A percentile compares a stretch with the other conserved stretches of the same genome.
phyloP scores from a whole-genome alignment of 2,888 invertebrate species.

The Branchellion lobata region DNA sequence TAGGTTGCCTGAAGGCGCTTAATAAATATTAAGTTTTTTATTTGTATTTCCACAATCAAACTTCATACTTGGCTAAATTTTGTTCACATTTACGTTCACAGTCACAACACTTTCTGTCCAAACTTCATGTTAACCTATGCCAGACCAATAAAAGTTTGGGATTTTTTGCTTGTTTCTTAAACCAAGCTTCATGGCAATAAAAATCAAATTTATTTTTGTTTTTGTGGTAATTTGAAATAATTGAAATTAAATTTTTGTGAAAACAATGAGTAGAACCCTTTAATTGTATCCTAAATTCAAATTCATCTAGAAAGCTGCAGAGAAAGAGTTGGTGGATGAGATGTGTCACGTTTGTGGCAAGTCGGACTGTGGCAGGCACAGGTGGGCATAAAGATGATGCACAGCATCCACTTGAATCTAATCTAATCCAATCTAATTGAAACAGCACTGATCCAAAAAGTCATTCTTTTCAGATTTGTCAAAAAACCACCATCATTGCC shows the following conservation, averaged over 20 bases:
- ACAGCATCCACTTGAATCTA: neutral
- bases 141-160: conserved; percentile 42
- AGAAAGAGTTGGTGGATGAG: neutral
- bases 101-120: conserved; percentile 48
- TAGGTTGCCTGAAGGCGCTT: no score
- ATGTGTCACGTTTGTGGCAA: conserved; percentile 61
- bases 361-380: conserved; percentile 60
- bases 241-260: neutral
- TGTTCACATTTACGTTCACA: conserved; percentile 1
- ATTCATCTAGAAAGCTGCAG: neutral
- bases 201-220: no score
- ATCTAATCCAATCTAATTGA: no score
- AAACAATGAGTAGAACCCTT: no score
- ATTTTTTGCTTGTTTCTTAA: conserved; percentile 1
- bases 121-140: conserved; percentile 47
- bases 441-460: no score
- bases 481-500: no score
- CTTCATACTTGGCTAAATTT: no score
- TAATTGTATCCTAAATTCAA: no score
- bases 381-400: conserved; percentile 50
- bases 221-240: neutral
- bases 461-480: no score
- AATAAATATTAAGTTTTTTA: neutral
- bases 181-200: no score
- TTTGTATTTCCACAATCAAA: no score